Base-by-base conservation (phyloP, 2,797 vertebrate species). In the Pseudopleuronectes americanus region DNA sequence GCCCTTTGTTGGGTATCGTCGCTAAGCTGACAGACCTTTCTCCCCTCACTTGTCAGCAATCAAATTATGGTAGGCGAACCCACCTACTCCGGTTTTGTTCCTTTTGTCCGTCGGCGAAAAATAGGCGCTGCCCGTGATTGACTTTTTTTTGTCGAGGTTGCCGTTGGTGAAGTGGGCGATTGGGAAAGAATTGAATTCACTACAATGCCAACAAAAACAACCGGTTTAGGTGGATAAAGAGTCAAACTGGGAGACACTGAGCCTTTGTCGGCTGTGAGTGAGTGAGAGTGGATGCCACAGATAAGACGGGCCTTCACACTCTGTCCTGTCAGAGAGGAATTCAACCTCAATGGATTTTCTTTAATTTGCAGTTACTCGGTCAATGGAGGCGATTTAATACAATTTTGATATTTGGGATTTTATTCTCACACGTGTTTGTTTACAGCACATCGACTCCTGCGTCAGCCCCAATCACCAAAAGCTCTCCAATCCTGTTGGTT, bases 1-100 rank as follows among this genome's bases (percentile, higher is more conserved):
- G 87, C 73, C 89, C 88, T 92, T 93, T 91, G 83, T 92, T 84
- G 86, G 84, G 81, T 87, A 90, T 89, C 80, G 82, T 85, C 81
- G 71, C 89, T 88, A 91, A 91, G 92, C 89, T 93, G 90, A 90
- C 90, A 85, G 84, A 90, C 90, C 85, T 83, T 87, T 84, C 82
- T 88, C 84, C 90, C 90, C 86, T 91, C 90, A 77, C 92, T 92
- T 93, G 92, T 93, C 93, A 93, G 91, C 91, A 90, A 92, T 93
- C 89, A 92, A 94, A 92, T 92, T 86, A 91, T 78, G 79, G 81
- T 17, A 63, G 69, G 83, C 74, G 79, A 90, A 87, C 86, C 88
- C 80, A 84, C 87, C 57, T 52, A 86, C 85, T 89, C 66, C 0
- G 66, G 80, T 91, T 89, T 89, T 88, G 88, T 86, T 86, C 82